phyloP scores from a whole-genome alignment of 1,140 invertebrate species.

The Helicorthomorpha holstii region DNA sequence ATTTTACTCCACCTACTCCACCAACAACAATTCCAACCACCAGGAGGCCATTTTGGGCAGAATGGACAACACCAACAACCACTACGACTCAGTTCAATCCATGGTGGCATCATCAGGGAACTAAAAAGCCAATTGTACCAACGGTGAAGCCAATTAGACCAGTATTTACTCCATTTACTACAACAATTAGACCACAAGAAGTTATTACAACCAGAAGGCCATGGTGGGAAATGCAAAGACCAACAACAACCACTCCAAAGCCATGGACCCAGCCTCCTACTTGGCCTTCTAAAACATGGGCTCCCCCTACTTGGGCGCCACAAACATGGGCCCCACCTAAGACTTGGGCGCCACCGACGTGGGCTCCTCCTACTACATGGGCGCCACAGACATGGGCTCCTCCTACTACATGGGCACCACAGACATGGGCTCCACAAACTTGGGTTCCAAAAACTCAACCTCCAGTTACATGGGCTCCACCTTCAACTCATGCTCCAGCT shows the following conservation, averaged over 20 bases:
- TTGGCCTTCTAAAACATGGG: background rate
- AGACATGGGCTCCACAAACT: background rate
- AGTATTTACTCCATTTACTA: too few relatives aligned
- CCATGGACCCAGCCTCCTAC: background rate
- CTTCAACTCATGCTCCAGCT: too few relatives aligned
- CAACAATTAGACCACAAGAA: background rate
- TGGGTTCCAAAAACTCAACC: too few relatives aligned
- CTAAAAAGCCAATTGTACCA: too few relatives aligned
- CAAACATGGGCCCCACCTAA: background rate
- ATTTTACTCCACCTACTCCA: background rate
- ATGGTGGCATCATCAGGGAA: too few relatives aligned
- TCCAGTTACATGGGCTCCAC: background rate
- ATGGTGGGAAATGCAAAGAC: background rate
- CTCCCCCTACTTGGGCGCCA: too few relatives aligned
- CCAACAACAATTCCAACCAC: conserved; percentile 3
- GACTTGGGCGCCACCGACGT: too few relatives aligned
- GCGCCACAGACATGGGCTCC: background rate
- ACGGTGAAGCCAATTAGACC: too few relatives aligned
- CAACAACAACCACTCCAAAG: background rate
- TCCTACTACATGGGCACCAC: background rate
- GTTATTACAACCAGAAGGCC: background rate
- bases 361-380: background rate
- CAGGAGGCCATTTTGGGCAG: background rate
- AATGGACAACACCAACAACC: background rate
- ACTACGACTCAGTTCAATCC: too few relatives aligned